These are phyloP conservation scores for Merodon equestris DNA, from an alignment of 2,888 invertebrate genomes.

Conservation along the genomic window DNA sequence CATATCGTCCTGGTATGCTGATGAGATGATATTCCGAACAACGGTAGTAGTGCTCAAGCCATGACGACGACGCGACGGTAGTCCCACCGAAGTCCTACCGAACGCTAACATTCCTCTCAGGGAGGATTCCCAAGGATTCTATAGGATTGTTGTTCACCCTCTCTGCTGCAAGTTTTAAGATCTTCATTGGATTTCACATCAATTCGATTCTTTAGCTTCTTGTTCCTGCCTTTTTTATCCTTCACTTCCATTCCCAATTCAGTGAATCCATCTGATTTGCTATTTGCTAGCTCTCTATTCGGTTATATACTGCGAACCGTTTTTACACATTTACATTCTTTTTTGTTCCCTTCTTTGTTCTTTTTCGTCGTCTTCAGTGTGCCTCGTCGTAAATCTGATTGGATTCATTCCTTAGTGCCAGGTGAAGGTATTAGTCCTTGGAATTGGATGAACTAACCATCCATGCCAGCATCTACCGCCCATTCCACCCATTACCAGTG, in stretches of 20 bases:
- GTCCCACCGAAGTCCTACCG: not conserved
- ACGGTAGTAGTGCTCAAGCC: slow-evolving; percentile 22
- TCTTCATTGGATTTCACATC: slow-evolving; percentile 49
- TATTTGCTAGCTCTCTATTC: slow-evolving; percentile 25
- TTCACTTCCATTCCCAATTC: slow-evolving; percentile 8
- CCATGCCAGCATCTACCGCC: slow-evolving; percentile 22
- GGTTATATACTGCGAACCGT: slow-evolving; percentile 9
- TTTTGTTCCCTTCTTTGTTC: slow-evolving; percentile 15
- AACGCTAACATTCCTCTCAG: slow-evolving; percentile 17
- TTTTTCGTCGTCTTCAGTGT: slow-evolving; percentile 26
- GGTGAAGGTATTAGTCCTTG: slow-evolving; percentile 52
- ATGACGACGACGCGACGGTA: not conserved
- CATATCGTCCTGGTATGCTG: slow-evolving; percentile 22
- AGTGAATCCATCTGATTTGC: slow-evolving; percentile 44
- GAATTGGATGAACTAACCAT: slow-evolving; percentile 29
- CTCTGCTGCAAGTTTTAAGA: slow-evolving; percentile 14
- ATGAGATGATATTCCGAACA: slow-evolving; percentile 34
- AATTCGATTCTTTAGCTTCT: slow-evolving; percentile 29
- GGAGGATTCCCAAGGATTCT: slow-evolving; percentile 6
- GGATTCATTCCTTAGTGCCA: slow-evolving; percentile 62
- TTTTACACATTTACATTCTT: slow-evolving; percentile 27
- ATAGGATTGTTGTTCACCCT: not conserved
- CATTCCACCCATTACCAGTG: no score
- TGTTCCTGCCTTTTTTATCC: not conserved
- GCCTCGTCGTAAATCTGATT: slow-evolving; percentile 58